Base-by-base conservation (phyloP, 2,113 vertebrate genomes). In the Atractosteus spatula region DNA sequence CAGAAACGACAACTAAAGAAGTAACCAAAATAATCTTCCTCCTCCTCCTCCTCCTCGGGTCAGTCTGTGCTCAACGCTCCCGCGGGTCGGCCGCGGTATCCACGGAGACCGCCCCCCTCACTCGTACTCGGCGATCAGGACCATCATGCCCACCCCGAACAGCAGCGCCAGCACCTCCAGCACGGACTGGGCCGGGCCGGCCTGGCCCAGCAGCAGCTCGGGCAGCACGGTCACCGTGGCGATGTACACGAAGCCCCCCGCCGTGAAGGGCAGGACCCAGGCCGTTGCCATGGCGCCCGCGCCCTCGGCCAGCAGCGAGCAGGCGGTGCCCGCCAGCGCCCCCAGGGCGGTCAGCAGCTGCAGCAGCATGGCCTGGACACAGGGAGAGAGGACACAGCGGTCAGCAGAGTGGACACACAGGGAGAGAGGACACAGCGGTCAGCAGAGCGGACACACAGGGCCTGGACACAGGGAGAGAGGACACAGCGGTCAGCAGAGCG, bases 201-300 rank as follows among this genome's bases (percentile, higher is more conserved):
- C 90, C 73, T 88, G 88, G 3, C 95, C 94, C 1, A 84, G 91
- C 80, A 97, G 86, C 72, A 97, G 92, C 82, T 97, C 95, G 0
- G 96, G 96, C 54, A 97, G 88, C 72, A 97, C 95, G 0, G 95
- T 95, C 74, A 97, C 96, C 0, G 95, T 97, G 73, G 95, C 96
- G 70, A 97, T 94, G 70, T 97, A 97, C 75, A 97, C 92, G 55
- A 97, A 97, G 3, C 96, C 96, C 0, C 96, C 96, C 0, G 96
- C 96, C 0, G 96, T 97, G 85, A 97, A 97, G 0, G 96, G 95
- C 68, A 97, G 86, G 79, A 97, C 92, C 96, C 96, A 97, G 78
- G 93, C 87, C 0, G 94, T 94, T 0, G 95, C 94, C 0, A 92
- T 77, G 0, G 90, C 91, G 0, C 94, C 92, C 12, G 93, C 89